A percentile compares a stretch with the other conserved stretches of the same genome.
Conservation (phyloP, 1,140 invertebrate species). For the Calliphora vicina region DNA sequence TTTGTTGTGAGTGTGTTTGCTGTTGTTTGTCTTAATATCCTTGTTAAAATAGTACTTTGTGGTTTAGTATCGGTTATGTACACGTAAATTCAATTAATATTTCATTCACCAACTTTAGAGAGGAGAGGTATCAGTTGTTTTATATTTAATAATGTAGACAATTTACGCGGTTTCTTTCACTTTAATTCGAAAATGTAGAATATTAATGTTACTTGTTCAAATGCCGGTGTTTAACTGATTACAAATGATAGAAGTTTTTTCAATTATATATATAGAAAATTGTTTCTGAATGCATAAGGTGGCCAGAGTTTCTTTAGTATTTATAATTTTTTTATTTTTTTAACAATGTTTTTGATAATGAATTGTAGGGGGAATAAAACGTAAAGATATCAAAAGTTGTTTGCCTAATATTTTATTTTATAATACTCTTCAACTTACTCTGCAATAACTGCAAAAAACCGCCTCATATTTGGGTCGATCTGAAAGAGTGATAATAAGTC, state of each 20-base stretch:
- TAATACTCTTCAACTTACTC: no score
- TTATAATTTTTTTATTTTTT: background rate
- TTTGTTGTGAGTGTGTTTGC: background rate
- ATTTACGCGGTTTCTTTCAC: background rate
- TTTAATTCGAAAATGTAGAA: background rate
- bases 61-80: background rate
- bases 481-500: no score
- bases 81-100: background rate
- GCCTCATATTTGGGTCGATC: no score
- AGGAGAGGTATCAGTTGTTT: background rate
- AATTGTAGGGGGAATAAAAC: no score
- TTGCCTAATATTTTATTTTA: no score
- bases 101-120: background rate
- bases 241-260: slow-evolving; percentile 46
- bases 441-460: no score
- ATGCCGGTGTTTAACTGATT: slow-evolving; percentile 61
- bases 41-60: background rate
- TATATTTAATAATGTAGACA: background rate
- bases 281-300: background rate
- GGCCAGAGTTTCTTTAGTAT: background rate
- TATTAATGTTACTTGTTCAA: slow-evolving; percentile 40
- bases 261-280: slow-evolving; percentile 28
- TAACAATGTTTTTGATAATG: no score
- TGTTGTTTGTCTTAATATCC: background rate
- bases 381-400: no score